Evolutionary conservation across 2,888 invertebrate genomes (phyloP).

Genomic region (Clanis bilineata): DNA sequence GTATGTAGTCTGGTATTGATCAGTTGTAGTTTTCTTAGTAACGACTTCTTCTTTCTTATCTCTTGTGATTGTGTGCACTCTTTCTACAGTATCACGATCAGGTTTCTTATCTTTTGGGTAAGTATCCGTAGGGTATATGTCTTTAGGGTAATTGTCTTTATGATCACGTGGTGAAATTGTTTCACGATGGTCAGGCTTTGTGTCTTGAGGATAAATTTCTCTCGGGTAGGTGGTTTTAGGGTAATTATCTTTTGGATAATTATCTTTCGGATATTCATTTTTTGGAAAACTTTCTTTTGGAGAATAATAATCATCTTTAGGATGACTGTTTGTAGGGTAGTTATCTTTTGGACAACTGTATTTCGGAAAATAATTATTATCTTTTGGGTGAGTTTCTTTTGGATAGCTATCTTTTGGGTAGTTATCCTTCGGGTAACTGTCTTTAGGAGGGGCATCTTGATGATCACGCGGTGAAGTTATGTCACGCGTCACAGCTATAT

Average conservation of each 20-base stretch:
- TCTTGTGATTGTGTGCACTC: slow-evolving; percentile 39
- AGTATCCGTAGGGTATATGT: neutral
- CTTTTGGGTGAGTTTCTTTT: neutral
- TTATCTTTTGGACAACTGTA: neutral
- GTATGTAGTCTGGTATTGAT: slow-evolving; percentile 84
- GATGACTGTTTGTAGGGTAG: neutral
- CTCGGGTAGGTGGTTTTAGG: neutral
- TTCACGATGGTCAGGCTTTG: neutral
- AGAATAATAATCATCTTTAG: neutral
- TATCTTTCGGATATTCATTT: neutral
- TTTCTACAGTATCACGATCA: slow-evolving; percentile 43
- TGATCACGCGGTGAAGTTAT: slow-evolving; percentile 26
- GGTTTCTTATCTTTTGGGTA: slow-evolving; percentile 12
- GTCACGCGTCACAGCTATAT: slow-evolving; percentile 32
- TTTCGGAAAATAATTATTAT: neutral
- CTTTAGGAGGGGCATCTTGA: neutral
- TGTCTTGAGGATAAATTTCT: neutral
- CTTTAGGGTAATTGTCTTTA: neutral
- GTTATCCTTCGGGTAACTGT: neutral
- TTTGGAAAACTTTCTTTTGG: neutral
- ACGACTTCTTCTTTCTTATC: slow-evolving; percentile 52
- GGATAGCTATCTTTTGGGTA: neutral
- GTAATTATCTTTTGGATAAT: neutral
- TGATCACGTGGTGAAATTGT: too few species aligned
- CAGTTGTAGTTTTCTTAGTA: slow-evolving; percentile 55